These are phyloP conservation scores for Papilio xuthus DNA, from an alignment of 1,140 invertebrate genomes.

Conservation along the genomic window DNA sequence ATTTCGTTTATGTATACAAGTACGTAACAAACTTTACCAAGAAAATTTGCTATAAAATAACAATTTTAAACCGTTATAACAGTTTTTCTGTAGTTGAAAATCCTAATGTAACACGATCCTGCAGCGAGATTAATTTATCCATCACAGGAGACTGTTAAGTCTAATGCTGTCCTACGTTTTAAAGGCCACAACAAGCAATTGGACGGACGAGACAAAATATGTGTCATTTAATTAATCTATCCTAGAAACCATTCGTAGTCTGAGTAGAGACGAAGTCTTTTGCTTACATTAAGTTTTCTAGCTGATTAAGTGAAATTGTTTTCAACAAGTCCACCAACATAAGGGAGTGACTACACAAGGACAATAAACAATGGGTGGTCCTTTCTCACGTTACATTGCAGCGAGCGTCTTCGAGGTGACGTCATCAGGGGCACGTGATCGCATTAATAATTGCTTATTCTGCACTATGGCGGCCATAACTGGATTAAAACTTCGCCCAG, in stretches of 20 bases:
- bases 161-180: not conserved
- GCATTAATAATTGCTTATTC: conserved; percentile 33
- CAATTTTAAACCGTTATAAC: not conserved
- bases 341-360: not conserved
- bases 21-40: not conserved
- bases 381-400: conserved; percentile 35
- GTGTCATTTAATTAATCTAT: not conserved
- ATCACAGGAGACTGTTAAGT: not conserved
- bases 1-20: not conserved
- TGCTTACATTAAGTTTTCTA: not conserved
- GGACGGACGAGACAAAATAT: conserved; percentile 1
- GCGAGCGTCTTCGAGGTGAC: conserved; percentile 20
- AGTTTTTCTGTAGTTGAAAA: not conserved
- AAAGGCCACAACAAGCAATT: not conserved
- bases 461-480: not conserved
- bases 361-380: conserved; percentile 20
- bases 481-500: not conserved
- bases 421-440: conserved; percentile 10
- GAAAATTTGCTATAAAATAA: not conserved
- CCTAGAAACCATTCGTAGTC: not conserved
- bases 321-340: not conserved
- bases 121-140: not conserved
- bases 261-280: not conserved
- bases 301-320: not conserved
- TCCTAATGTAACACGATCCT: not conserved